A percentile compares a stretch with the other conserved stretches of the same genome.
phyloP scores from a whole-genome alignment of 1,140 invertebrate genomes.

The Lordiphosa collinella region DNA sequence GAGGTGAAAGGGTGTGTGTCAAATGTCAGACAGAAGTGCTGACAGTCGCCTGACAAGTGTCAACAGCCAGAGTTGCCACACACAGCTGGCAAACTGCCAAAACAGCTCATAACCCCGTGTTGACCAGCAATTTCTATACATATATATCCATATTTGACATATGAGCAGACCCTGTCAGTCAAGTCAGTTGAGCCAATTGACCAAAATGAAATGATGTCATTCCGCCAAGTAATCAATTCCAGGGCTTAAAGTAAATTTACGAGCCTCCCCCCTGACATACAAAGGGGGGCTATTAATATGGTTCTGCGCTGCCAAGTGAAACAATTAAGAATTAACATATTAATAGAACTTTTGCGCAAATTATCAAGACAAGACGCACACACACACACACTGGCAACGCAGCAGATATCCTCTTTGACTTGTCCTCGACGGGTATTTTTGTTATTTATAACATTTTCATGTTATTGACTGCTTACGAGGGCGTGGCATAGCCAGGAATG shows the following conservation, averaged over 20 bases:
- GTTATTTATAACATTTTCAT: slow-evolving; percentile 75
- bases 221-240: slow-evolving; percentile 51
- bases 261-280: slow-evolving; percentile 30
- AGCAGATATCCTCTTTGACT: slow-evolving; percentile 10
- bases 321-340: slow-evolving; percentile 78
- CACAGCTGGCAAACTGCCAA: not conserved
- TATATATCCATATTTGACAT: no score
- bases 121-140: not conserved
- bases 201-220: slow-evolving; percentile 52
- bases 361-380: slow-evolving; percentile 47
- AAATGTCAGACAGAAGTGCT: slow-evolving; percentile 56
- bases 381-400: slow-evolving; percentile 13
- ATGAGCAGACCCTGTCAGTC: not conserved
- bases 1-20: slow-evolving; percentile 43
- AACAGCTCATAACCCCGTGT: slow-evolving; percentile 11
- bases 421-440: slow-evolving; percentile 50
- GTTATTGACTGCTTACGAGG: slow-evolving; percentile 61
- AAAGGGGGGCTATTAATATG: slow-evolving; percentile 52
- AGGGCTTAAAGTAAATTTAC: slow-evolving; percentile 68
- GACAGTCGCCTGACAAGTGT: slow-evolving; percentile 70
- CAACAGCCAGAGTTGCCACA: slow-evolving; percentile 58
- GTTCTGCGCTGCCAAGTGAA: slow-evolving; percentile 35
- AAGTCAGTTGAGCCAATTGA: not conserved
- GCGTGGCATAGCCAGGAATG: slow-evolving; percentile 26
- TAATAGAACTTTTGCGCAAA: slow-evolving; percentile 77